Base-by-base conservation (phyloP, 2,113 vertebrate species). In the Strix uralensis region DNA sequence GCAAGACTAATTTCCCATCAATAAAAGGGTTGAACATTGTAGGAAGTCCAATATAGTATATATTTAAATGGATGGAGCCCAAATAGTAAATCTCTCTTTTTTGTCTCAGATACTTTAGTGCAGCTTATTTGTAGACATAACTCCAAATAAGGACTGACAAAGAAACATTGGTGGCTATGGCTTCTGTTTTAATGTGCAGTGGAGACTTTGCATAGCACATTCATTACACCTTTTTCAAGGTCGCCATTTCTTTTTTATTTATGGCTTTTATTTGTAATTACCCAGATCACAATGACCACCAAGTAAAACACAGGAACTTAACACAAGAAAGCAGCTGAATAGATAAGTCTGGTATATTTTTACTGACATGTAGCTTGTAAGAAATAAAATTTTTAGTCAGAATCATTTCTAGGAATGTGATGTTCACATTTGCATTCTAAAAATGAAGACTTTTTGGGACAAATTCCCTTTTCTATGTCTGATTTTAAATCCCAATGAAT, bases 81-180 rank as follows among this genome's bases (percentile, higher is more conserved):
- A 59, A 47, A 27, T 49, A 52, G 6, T 90, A 95, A 95, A 93
- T 81, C 17, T 66, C 10, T 59, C 44, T 22, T 80, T 74, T 58
- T 77, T 70, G 9, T 88, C 38, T 75, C 5, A 8, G 11, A 44
- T 93, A 88, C 86, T 95, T 96, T 54, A 51, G 73, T 83, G 63
- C 8, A 81, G n/a, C 5, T 82, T 70, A 52, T 94, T 70, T 94
- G 32, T 66, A 85, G 32, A 74, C 26, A 25, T 83, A 82, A 52
- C 23, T 69, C 67, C 52, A 94, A 92, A 91, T 93, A 87, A 92
- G 91, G 92, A 92, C 40, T 72, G 74, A 91, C n/a, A 93, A 92
- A 66, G 79, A 82, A 93, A 42, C 46, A 88, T 44, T 91, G 32
- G 52, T 88, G 18, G 23, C 25, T 91, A 21, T n/a, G 78, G 38